Evolutionary conservation across 1,140 invertebrate genomes (phyloP).

Genomic region (Leptopilina clavipes): DNA sequence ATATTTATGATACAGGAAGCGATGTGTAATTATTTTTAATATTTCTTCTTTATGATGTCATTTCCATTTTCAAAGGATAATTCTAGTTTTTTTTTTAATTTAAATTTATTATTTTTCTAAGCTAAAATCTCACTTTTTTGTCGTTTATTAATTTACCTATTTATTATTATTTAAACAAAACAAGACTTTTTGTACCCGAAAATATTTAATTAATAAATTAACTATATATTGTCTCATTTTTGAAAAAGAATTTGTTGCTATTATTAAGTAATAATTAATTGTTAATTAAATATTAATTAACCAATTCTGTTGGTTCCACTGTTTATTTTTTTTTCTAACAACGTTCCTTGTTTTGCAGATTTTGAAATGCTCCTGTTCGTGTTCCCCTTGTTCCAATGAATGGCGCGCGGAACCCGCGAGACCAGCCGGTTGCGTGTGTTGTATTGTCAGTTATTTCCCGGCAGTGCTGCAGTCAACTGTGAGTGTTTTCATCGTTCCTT

Average conservation of each 20-base stretch:
- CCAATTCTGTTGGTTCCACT: background rate
- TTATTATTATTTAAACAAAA: background rate
- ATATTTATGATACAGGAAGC: background rate
- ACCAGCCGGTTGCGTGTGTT: constrained; percentile 65
- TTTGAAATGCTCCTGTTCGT: constrained; percentile 54
- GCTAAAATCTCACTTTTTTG: too few relatives aligned
- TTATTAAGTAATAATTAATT: constrained; percentile 34
- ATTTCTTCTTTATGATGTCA: background rate
- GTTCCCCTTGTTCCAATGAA: constrained; percentile 58
- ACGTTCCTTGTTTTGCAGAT: constrained; percentile 53
- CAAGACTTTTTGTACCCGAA: too few relatives aligned
- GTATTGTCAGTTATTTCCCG: constrained; percentile 73
- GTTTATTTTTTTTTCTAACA: constrained; percentile 37
- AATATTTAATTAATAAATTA: too few relatives aligned
- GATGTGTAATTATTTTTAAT: background rate
- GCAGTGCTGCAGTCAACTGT: constrained; percentile 68
- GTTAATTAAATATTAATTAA: constrained; percentile 35
- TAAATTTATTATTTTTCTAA: too few relatives aligned
- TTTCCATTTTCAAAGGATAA: background rate
- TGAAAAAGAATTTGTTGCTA: too few relatives aligned
- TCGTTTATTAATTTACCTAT: too few relatives aligned
- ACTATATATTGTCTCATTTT: too few relatives aligned
- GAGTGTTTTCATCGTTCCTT: constrained; percentile 50
- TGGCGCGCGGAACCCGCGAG: constrained; percentile 56
- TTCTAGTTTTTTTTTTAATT: background rate